Evolutionary conservation across 92 coral and sea anemone species (phyloP), one percentile per base, ranked within the genome.

Genomic region (Siderastrea radians): DNA sequence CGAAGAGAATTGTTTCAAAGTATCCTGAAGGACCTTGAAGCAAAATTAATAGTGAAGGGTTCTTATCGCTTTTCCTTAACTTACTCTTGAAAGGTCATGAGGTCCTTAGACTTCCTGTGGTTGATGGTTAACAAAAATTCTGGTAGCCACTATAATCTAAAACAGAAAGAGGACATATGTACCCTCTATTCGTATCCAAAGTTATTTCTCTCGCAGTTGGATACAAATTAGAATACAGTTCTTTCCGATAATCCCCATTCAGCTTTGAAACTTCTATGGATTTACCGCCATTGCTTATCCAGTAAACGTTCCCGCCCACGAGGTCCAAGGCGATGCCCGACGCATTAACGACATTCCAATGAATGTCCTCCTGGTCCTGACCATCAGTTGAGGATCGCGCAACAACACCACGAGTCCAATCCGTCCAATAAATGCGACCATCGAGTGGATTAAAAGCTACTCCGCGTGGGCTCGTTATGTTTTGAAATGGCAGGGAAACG

Each of bases 351-450:
- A 96, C 83, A n/a, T 78, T 78, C 1, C 65, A 81, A 47, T 58
- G 55, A 60, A 96, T 75, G 61, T 63, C 74, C 74, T 92, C 91
- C 57, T 75, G 85, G n/a, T 26, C 38, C 38, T 89, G 50, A 2
- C 95, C 96, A 77, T 94, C 93, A 45, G 89, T 53, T 45, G 81
- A 86, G 1, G 95, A 83, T 1, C 98, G 90, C 58, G 79, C 74
- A 71, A 96, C 93, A 1, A 78, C 75, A 1, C 79, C 63, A 10
- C 14, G 92, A 26, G 47, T 44, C 2, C 57, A n/a, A 60, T 95
- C 98, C 3, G 95, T 82, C 98, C 98, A 96, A 80, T 94, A 96
- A 1, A 96, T 80, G 17, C 91, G 90, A 68, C 67, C 61, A 38
- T 96, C 98, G 12, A 84, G 64, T 64, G 93, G 88, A 79, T 94